phyloP scores from a whole-genome alignment of 2,797 vertebrate genomes.

The Ctenochaetus hawaiiensis region DNA sequence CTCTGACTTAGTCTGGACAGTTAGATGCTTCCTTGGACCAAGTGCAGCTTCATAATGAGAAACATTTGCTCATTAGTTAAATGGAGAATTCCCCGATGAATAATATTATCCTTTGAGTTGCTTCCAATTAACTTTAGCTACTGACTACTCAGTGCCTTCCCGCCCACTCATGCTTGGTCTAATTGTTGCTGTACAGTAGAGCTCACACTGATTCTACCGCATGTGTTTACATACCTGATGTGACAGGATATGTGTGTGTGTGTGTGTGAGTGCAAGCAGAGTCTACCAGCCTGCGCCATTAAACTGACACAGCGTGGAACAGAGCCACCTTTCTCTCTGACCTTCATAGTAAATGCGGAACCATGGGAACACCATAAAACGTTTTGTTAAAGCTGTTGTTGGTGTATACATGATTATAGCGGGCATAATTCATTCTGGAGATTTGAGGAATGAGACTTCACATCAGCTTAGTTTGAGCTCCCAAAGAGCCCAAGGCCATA shows the following conservation, averaged over 20 bases:
- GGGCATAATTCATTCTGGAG: slow-evolving; percentile 68
- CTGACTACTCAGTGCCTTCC: slow-evolving; percentile 36
- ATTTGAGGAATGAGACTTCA: slow-evolving; percentile 73
- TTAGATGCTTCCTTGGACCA: slow-evolving; percentile 21
- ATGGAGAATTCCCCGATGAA: slow-evolving; percentile 35
- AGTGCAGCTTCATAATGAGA: slow-evolving; percentile 37
- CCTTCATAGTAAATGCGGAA: slow-evolving; percentile 46
- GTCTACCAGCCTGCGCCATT: slow-evolving; percentile 26
- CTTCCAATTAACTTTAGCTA: slow-evolving; percentile 40
- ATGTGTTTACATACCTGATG: slow-evolving; percentile 52
- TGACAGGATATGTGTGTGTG: slow-evolving; percentile 41
- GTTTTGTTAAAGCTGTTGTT: slow-evolving; percentile 68
- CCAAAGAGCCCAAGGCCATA: slow-evolving; percentile 76
- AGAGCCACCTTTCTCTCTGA: slow-evolving; percentile 47
- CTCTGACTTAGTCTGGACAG: slow-evolving; percentile 29
- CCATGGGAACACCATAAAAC: slow-evolving; percentile 52
- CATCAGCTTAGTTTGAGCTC: slow-evolving; percentile 74
- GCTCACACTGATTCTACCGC: slow-evolving; percentile 36
- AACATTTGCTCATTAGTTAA: slow-evolving; percentile 44
- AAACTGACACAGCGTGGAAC: slow-evolving; percentile 47
- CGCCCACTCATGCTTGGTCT: slow-evolving; percentile 20
- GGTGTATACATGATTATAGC: slow-evolving; percentile 66
- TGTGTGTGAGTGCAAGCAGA: no score
- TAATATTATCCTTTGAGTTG: slow-evolving; percentile 18
- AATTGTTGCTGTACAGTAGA: slow-evolving; percentile 31